phyloP scores from a whole-genome alignment of 1,140 invertebrate species.

The Drosophila navojoa region DNA sequence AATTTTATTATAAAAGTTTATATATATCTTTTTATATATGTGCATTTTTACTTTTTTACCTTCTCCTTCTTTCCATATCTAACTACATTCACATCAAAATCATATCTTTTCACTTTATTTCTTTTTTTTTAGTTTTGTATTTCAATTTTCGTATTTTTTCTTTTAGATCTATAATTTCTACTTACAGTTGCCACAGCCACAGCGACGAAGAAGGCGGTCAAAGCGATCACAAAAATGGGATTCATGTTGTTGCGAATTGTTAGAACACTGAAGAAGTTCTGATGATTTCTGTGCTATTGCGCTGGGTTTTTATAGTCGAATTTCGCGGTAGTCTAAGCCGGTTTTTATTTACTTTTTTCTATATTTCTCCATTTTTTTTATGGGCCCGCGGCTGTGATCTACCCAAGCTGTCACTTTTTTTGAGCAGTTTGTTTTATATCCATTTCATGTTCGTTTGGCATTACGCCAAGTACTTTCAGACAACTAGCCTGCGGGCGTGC shows the following conservation, averaged over 20 bases:
- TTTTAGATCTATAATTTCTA: not conserved
- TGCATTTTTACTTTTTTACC: not conserved
- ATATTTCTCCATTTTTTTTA: slow-evolving; percentile 18
- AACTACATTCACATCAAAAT: too few relatives aligned
- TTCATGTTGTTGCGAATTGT: slow-evolving; percentile 63
- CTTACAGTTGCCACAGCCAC: slow-evolving; percentile 63
- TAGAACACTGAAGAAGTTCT: slow-evolving; percentile 66
- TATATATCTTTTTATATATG: not conserved
- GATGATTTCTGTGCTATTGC: slow-evolving; percentile 27
- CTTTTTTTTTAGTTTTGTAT: not conserved
- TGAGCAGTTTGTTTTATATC: slow-evolving; percentile 22
- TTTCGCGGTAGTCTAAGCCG: slow-evolving; percentile 44
- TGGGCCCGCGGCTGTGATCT: slow-evolving; percentile 59
- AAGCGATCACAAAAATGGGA: slow-evolving; percentile 61
- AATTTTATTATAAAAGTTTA: not conserved
- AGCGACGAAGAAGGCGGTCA: slow-evolving; percentile 59
- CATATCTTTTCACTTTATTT: too few relatives aligned
- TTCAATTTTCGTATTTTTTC: not conserved
- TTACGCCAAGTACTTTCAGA: slow-evolving; percentile 61
- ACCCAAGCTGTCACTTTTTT: slow-evolving; percentile 51
- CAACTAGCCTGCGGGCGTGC: slow-evolving; percentile 44
- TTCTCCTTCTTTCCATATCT: not conserved
- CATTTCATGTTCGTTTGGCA: slow-evolving; percentile 15
- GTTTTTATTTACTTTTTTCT: slow-evolving; percentile 48
- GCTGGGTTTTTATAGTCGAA: slow-evolving; percentile 55